These are phyloP conservation scores for Halictus quadricinctus DNA, from an alignment of 2,888 invertebrate genomes.

Conservation along the genomic window DNA sequence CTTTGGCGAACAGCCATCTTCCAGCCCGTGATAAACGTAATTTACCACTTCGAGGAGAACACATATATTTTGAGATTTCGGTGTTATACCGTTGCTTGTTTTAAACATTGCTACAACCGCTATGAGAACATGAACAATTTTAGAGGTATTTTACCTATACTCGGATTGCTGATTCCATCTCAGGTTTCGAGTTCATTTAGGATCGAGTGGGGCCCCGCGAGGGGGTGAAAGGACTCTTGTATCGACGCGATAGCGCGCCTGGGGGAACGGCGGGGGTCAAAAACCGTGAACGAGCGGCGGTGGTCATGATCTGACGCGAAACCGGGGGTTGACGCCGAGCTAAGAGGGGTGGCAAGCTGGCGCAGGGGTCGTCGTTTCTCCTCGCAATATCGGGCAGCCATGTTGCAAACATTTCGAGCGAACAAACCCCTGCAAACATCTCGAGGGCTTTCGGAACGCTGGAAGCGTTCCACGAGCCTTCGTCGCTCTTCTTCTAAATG, in stretches of 20 bases:
- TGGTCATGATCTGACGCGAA: constrained; percentile 59
- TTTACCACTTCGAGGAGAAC: neutral
- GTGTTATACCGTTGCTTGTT: neutral
- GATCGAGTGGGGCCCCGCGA: constrained; percentile 12
- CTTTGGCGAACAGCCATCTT: constrained; percentile 40
- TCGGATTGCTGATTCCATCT: neutral
- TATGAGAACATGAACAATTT: no score
- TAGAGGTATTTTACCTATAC: no score
- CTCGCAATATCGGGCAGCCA: constrained; percentile 49
- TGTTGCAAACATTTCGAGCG: constrained; percentile 56
- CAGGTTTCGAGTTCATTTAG: constrained; percentile 31
- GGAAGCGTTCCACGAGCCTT: constrained; percentile 5
- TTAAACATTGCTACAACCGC: no score
- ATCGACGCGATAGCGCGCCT: constrained; percentile 61
- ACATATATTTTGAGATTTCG: neutral
- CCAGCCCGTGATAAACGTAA: neutral
- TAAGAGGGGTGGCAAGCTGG: constrained; percentile 28
- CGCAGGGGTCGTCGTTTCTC: constrained; percentile 36
- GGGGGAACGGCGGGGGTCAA: constrained; percentile 60
- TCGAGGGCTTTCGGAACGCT: constrained; percentile 26
- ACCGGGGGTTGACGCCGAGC: constrained; percentile 36
- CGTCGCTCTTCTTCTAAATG: constrained; percentile 18
- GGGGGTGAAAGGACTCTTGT: constrained; percentile 63
- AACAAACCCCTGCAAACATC: constrained; percentile 49
- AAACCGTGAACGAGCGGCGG: constrained; percentile 62